phyloP scores from a whole-genome alignment of 2,113 vertebrate genomes.

The Chaetura pelagica region DNA sequence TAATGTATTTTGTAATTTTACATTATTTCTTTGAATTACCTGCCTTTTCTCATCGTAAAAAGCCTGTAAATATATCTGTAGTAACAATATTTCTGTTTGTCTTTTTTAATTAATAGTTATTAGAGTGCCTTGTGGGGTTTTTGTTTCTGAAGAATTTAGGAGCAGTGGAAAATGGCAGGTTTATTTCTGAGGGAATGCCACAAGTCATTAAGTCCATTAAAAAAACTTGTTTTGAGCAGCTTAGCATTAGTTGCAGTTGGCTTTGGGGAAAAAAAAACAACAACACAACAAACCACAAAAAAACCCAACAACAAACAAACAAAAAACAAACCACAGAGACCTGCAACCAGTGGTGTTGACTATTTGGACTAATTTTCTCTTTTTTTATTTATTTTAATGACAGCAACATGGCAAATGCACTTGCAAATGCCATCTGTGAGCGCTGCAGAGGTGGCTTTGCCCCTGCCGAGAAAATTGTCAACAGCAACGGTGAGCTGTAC shows the following conservation, averaged over 20 bases:
- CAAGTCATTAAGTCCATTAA: background rate
- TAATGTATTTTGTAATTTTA: background rate
- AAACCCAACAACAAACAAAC: too few species aligned
- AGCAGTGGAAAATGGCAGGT: background rate
- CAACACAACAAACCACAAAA: too few species aligned
- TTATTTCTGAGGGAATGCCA: background rate
- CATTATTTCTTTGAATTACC: background rate
- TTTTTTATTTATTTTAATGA: background rate
- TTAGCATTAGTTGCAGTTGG: background rate
- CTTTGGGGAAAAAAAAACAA: background rate
- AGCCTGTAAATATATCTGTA: background rate
- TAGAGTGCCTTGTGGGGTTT: rapidly evolving
- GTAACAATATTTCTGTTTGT: rapidly evolving
- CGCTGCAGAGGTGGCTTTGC: slow-evolving; percentile 92
- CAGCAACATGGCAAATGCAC: slow-evolving; percentile 97
- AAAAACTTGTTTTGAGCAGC: background rate
- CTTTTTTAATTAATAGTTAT: background rate
- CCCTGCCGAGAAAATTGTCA: slow-evolving; percentile 94
- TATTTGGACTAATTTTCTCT: background rate
- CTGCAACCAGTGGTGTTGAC: background rate
- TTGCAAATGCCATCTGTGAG: slow-evolving; percentile 94
- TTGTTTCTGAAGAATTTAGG: background rate
- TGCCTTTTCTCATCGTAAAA: background rate
- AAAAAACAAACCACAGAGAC: background rate
- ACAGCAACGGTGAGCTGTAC: slow-evolving; percentile 96